A percentile compares a stretch with the other conserved stretches of the same genome.
These are phyloP conservation scores for Sebastes oblongus DNA, from an alignment of 2,797 vertebrate genomes.

Conservation along the genomic window DNA sequence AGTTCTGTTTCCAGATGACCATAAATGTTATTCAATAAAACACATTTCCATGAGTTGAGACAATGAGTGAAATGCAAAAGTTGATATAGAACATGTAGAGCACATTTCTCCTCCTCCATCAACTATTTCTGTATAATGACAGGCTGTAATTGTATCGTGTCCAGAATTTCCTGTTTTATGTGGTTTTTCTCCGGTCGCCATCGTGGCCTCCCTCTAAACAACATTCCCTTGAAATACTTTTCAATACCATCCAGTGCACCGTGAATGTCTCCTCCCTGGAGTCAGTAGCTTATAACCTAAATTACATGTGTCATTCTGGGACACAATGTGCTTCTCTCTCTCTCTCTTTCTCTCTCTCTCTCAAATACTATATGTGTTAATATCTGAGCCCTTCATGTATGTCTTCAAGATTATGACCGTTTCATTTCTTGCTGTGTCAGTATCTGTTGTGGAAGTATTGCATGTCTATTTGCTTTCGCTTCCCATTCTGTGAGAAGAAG, in stretches of 20 bases:
- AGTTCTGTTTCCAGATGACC: not conserved
- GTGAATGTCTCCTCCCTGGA: not conserved
- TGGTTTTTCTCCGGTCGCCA: not conserved
- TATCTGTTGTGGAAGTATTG: not conserved
- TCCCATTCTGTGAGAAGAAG: not conserved
- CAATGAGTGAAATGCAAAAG: not conserved
- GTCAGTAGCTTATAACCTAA: not conserved
- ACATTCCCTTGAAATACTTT: not conserved
- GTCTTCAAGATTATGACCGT: not conserved
- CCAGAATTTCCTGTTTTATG: slow-evolving; percentile 9
- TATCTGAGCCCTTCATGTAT: not conserved
- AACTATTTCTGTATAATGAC: slow-evolving; percentile 50
- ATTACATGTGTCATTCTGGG: not conserved
- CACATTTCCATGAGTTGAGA: not conserved
- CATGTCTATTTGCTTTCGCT: not conserved
- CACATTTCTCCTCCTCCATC: not conserved
- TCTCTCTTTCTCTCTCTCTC: not conserved
- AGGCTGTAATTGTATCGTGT: slow-evolving; percentile 17
- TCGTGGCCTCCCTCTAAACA: not conserved
- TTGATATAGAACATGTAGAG: not conserved
- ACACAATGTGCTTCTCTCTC: not conserved
- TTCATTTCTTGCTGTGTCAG: not conserved
- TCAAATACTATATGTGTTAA: not conserved
- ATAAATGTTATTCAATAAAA: not conserved
- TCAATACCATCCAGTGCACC: not conserved